Conservation (phyloP, 30 jellyfish, hydroid and myxozoan genomes). For the Aurelia sp. region DNA sequence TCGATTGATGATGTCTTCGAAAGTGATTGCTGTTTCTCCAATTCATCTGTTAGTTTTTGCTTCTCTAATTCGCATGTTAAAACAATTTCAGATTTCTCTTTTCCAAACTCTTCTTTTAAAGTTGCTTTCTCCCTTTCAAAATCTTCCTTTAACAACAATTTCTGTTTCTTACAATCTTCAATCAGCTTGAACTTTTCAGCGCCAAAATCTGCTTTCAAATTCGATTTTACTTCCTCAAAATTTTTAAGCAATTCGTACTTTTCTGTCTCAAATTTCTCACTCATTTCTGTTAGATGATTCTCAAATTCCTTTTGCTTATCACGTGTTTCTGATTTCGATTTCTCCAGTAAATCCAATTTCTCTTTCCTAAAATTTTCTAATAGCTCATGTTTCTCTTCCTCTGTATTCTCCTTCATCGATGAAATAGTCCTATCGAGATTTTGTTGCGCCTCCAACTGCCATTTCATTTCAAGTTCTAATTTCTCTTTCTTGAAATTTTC, state of each 20-base stretch:
- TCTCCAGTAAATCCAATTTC: not conserved
- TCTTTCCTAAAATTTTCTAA: not conserved
- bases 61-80: conserved; percentile 71
- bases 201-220: conserved; percentile 13
- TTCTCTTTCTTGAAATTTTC: not conserved
- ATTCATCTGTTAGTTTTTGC: conserved; percentile 42
- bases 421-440: not conserved
- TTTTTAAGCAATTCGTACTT: conserved; percentile 18
- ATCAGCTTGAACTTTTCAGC: conserved; percentile 30
- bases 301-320: no score
- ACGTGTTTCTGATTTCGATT: no score
- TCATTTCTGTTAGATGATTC: not conserved
- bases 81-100: conserved; percentile 54
- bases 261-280: conserved; percentile 34
- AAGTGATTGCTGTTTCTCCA: conserved; percentile 52
- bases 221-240: conserved; percentile 39
- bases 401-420: not conserved
- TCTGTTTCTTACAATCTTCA: conserved; percentile 47
- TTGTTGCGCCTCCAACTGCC: not conserved
- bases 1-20: conserved; percentile 59
- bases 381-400: not conserved
- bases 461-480: not conserved
- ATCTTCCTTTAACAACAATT: conserved; percentile 22
- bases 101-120: conserved; percentile 61
- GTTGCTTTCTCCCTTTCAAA: conserved; percentile 69